A percentile compares a stretch with the other conserved stretches of the same genome.
phyloP scores from a whole-genome alignment of 2,113 vertebrate genomes.

The Corydoras maculifer region DNA sequence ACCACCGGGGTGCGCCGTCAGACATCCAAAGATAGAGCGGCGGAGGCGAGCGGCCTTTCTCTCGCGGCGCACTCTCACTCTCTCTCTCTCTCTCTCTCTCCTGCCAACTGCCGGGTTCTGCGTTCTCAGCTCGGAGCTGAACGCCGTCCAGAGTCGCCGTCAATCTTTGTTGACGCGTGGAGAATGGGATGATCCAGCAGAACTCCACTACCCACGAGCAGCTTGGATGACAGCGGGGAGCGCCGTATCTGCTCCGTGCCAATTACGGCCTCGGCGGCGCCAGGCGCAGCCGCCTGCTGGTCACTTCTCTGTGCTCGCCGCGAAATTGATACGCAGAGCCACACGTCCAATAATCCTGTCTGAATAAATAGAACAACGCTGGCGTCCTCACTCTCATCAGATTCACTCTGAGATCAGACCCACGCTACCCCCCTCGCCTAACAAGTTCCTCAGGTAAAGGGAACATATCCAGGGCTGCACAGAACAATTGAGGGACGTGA shows the following conservation, averaged over 20 bases:
- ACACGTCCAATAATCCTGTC: constrained; percentile 26
- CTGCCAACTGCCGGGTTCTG: not conserved
- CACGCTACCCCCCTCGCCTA: too few relatives aligned
- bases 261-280: constrained; percentile 34
- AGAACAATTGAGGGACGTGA: too few relatives aligned
- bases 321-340: constrained; percentile 27
- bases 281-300: constrained; percentile 43
- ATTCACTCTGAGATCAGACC: too few relatives aligned
- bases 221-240: constrained; percentile 42
- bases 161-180: constrained; percentile 19
- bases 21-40: constrained; percentile 1
- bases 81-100: too few relatives aligned
- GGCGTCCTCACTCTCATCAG: too few relatives aligned
- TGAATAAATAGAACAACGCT: not conserved
- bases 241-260: constrained; percentile 30
- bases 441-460: too few relatives aligned
- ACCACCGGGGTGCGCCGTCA: not conserved
- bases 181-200: constrained; percentile 23
- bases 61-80: not conserved
- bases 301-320: constrained; percentile 34
- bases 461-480: too few relatives aligned
- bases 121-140: constrained; percentile 9
- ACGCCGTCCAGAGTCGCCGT: constrained; percentile 16
- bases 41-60: not conserved
- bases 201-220: constrained; percentile 27